phyloP scores from a whole-genome alignment of 2,113 vertebrate species.

The Cyanistes caeruleus region DNA sequence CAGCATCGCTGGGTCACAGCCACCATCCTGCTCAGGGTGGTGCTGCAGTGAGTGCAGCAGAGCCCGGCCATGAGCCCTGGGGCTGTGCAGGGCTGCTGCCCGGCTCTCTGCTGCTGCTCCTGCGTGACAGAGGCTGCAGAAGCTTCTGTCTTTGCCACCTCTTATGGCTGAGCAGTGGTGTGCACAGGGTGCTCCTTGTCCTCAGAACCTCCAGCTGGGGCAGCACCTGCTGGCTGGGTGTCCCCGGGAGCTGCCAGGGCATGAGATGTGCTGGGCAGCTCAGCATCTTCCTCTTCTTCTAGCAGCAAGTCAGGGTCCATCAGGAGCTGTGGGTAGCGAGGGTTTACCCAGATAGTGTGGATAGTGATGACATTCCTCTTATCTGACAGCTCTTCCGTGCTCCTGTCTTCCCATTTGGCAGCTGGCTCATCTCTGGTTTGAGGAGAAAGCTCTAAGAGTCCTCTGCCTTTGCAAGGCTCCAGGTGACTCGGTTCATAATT shows the following conservation, averaged over 20 bases:
- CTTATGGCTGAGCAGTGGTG: background rate
- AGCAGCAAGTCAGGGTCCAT: rapidly evolving
- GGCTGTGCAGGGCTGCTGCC: background rate
- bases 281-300: background rate
- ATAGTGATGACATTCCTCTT: background rate
- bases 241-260: too few species aligned
- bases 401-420: background rate
- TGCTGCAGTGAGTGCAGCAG: background rate
- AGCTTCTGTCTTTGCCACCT: background rate
- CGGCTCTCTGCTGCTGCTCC: background rate
- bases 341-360: background rate
- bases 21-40: too few species aligned
- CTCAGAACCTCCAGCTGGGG: background rate
- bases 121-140: too few species aligned
- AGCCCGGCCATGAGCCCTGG: background rate
- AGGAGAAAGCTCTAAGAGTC: too few species aligned
- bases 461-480: background rate
- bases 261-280: background rate
- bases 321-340: background rate
- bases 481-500: too few species aligned
- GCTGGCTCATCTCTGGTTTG: rapidly evolving
- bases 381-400: rapidly evolving
- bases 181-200: background rate
- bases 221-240: background rate
- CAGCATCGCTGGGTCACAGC: too few species aligned